Conservation (phyloP, 2,888 invertebrate genomes). For the Metallyticus violacea region DNA sequence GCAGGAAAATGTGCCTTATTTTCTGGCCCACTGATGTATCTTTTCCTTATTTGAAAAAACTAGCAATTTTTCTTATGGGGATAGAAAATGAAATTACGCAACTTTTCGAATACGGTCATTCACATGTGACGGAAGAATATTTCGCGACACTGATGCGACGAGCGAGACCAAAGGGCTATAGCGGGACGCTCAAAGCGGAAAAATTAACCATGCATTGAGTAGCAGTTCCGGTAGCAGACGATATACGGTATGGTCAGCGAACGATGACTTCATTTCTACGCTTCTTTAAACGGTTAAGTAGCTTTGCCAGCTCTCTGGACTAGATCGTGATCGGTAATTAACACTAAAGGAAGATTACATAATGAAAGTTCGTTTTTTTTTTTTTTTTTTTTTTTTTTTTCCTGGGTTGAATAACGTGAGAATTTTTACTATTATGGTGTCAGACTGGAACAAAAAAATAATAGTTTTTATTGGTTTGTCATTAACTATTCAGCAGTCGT, state of each 20-base stretch:
- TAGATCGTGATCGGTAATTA: neutral
- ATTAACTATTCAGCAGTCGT: neutral
- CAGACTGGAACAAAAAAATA: neutral
- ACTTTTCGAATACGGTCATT: no score
- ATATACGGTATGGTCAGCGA: neutral
- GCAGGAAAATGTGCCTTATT: no score
- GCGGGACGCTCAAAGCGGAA: neutral
- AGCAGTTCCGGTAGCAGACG: neutral
- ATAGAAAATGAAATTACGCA: no score
- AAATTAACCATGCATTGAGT: neutral
- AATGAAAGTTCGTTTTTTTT: neutral
- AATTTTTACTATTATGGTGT: no score
- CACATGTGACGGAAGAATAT: neutral
- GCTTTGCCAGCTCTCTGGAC: neutral
- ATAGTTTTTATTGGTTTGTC: neutral
- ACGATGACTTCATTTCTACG: neutral
- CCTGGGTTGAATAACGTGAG: neutral
- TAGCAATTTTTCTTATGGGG: no score
- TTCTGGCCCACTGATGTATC: no score
- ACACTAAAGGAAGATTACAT: neutral
- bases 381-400: no score
- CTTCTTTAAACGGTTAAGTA: neutral
- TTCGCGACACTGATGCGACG: neutral
- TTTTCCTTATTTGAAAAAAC: no score
- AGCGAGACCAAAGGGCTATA: neutral